Conservation (phyloP, 2,113 vertebrate genomes). For the Rostratula benghalensis region DNA sequence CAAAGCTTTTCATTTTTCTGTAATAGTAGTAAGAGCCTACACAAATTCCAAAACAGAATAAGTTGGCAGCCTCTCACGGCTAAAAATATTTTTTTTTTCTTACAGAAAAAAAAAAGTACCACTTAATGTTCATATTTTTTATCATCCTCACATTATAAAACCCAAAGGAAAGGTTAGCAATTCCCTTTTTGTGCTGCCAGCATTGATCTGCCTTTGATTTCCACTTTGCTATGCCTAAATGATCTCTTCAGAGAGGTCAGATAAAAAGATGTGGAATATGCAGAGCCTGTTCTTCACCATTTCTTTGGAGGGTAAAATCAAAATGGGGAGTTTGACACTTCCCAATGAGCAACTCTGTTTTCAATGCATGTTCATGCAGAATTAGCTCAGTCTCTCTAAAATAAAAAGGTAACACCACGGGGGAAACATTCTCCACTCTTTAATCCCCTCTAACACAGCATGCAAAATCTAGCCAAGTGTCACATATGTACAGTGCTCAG, state of each 20-base stretch:
- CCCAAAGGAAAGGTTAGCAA: slow-evolving; percentile 40
- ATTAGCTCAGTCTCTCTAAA: background rate
- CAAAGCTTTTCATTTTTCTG: background rate
- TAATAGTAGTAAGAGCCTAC: slow-evolving; percentile 1
- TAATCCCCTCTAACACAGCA: background rate
- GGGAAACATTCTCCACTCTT: background rate
- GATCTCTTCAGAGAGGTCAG: slow-evolving; percentile 1
- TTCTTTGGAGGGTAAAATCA: background rate
- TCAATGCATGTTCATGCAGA: background rate
- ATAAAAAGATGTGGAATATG: background rate
- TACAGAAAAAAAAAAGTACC: background rate
- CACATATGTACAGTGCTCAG: slow-evolving; percentile 1
- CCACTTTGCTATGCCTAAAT: background rate
- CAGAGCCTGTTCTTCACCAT: background rate
- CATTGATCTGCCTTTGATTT: slow-evolving; percentile 59
- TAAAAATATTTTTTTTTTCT: slow-evolving; percentile 31
- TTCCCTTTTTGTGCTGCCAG: slow-evolving; percentile 65
- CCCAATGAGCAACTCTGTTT: background rate
- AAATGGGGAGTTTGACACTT: background rate
- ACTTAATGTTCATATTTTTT: slow-evolving; percentile 38
- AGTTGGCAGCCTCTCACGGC: background rate
- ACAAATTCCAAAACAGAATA: slow-evolving; percentile 48
- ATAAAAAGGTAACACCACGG: background rate
- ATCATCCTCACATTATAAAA: slow-evolving; percentile 53
- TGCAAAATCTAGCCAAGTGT: slow-evolving; percentile 61